Evolutionary conservation across 2,797 vertebrate species (phyloP), one percentile per base, ranked within the genome.

Genomic region (Pangasius larnaudii): DNA sequence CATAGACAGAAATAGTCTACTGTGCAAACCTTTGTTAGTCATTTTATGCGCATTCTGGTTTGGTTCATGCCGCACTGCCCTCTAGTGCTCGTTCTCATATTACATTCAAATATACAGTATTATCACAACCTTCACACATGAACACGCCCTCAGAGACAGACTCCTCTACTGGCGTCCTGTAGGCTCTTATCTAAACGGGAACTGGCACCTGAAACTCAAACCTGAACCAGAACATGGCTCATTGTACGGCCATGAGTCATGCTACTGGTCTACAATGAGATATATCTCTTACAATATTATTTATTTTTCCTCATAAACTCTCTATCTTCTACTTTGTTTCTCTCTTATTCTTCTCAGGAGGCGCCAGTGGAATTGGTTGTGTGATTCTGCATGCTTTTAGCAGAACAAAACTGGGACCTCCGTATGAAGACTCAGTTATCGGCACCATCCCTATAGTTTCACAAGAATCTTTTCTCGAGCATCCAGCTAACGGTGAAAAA

Each of bases 401-500:
- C 30, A 39, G 78, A 46, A n/a, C 46, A 46, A 49, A 7, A 77
- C 75, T 81, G 79, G 30, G 53, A 58, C 22, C 30, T 58, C 53
- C 19, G 7, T 80, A 58, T 36, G n/a, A 30, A 5, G 18, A 3
- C 77, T 56, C 18, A 33, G 18, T 56, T 30, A 30, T 53, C 49
- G 53, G 19, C 30, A 19, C 10, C 51, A 24, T 58, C 30, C 0
- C 22, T 4, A n/a, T 42, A 39, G 14, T 7, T 42, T 24, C 56
- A 61, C 56, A 24, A 8, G 33, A 39, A 61, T 51, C 75, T 58
- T 59, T 18, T 80, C 78, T 59, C 18, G 8, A 79, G 10, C 30
- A 79, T 80, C 19, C 56, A 61, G 36, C 22, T 42, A 81, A 81
- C 79, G 59, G 59, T 82, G 27, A 79, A 63, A 63, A 82, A 61